Percentiles rank a stretch among this genome's conserved stretches.
Evolutionary conservation across 1,140 invertebrate species (phyloP).

Genomic region (Maconellicoccus hirsutus): DNA sequence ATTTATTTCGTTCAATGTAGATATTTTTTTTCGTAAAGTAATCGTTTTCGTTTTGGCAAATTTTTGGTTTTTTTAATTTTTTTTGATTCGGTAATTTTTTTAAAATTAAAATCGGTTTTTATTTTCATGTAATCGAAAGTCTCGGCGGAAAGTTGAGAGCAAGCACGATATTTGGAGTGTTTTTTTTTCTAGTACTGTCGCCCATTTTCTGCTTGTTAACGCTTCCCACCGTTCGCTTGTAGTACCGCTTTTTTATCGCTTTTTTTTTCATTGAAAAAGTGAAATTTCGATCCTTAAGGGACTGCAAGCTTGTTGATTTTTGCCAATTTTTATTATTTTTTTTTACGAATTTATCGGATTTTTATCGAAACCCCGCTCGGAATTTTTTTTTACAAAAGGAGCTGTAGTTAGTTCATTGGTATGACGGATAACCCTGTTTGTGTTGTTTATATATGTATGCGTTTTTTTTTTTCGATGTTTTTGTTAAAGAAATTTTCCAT

Average conservation of each 20-base stretch:
- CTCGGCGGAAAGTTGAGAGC: not conserved
- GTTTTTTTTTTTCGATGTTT: not conserved
- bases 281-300: not conserved
- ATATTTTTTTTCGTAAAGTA: not conserved
- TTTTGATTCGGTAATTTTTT: too few species aligned
- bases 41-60: not conserved
- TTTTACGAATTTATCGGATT: not conserved
- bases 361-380: too few species aligned
- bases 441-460: not conserved
- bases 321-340: not conserved
- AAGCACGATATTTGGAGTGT: not conserved
- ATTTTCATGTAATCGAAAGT: not conserved
- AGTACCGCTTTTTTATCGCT: conserved; percentile 11
- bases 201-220: conserved; percentile 19
- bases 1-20: conserved; percentile 9
- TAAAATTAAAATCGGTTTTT: too few species aligned
- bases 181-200: conserved; percentile 15
- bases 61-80: too few species aligned
- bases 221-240: conserved; percentile 12
- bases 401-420: conserved; percentile 17
- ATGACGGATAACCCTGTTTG: conserved; percentile 21
- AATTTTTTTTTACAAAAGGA: not conserved
- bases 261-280: not conserved
- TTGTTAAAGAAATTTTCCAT: not conserved
- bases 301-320: conserved; percentile 11